Percentiles rank a stretch among this genome's conserved stretches.
Evolutionary conservation across 2,888 invertebrate species (phyloP).

Genomic region (Prosapia bicincta): DNA sequence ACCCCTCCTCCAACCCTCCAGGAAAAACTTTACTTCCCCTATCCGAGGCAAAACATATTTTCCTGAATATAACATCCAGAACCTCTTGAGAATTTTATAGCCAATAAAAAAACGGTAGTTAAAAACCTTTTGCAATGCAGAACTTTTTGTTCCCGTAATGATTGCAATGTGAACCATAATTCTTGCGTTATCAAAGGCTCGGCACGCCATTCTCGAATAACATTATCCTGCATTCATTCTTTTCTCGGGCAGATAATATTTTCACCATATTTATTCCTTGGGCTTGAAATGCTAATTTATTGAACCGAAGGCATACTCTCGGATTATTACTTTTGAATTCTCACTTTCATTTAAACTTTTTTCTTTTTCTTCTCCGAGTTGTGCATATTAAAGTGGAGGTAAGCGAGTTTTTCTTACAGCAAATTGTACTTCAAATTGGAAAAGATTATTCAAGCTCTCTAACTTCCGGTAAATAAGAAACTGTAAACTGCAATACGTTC

Average conservation of each 20-base stretch:
- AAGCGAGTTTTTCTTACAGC: background rate
- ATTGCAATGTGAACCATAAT: slow-evolving; percentile 23
- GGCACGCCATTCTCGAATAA: slow-evolving; percentile 24
- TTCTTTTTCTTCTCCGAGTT: background rate
- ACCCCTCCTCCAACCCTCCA: background rate
- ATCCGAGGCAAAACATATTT: slow-evolving; percentile 25
- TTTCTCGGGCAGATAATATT: slow-evolving; percentile 5
- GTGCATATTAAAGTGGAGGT: background rate
- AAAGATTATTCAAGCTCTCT: too few species aligned
- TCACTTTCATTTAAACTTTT: background rate
- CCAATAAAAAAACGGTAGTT: slow-evolving; percentile 31
- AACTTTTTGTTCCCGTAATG: slow-evolving; percentile 32
- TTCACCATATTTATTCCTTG: slow-evolving; percentile 22
- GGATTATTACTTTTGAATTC: background rate
- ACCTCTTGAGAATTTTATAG: slow-evolving; percentile 32
- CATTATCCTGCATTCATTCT: slow-evolving; percentile 14
- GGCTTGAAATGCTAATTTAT: slow-evolving; percentile 23
- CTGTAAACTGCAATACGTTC: too few species aligned
- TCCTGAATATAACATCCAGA: slow-evolving; percentile 31
- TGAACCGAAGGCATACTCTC: background rate
- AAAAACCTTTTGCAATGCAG: slow-evolving; percentile 32
- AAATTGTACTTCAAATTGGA: too few species aligned
- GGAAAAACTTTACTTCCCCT: background rate
- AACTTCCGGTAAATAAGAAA: too few species aligned
- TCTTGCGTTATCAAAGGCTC: slow-evolving; percentile 24